phyloP scores from a whole-genome alignment of 2,113 vertebrate species.

The Channa maculata region DNA sequence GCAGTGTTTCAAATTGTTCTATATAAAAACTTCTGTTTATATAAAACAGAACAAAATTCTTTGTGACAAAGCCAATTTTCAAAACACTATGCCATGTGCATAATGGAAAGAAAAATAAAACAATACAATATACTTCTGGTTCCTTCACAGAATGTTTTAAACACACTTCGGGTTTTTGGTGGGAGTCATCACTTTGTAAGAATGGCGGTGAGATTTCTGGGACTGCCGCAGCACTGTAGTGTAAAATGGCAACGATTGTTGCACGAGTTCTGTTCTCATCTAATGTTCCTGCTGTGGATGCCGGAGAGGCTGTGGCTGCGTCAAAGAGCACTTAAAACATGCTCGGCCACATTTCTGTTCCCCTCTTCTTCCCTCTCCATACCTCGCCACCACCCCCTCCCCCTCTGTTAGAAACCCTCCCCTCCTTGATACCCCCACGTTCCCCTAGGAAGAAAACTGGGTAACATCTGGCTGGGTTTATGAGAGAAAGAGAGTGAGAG shows the following conservation, averaged over 20 bases:
- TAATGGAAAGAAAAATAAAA: neutral
- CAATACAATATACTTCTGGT: neutral
- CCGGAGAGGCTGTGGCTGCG: constrained; percentile 55
- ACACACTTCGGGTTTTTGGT: neutral
- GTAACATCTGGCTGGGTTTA: constrained; percentile 87
- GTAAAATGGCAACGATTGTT: constrained; percentile 26
- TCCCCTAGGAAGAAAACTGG: constrained; percentile 79
- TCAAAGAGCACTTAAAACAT: constrained; percentile 72
- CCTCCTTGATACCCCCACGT: constrained; percentile 38
- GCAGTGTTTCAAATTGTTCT: too few relatives aligned
- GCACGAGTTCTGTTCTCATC: constrained; percentile 28
- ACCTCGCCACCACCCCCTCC: constrained; percentile 46
- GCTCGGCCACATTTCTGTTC: constrained; percentile 72
- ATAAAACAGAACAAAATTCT: too few relatives aligned
- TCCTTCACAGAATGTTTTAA: neutral
- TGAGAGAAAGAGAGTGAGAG: constrained; percentile 72
- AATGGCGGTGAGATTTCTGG: too few relatives aligned
- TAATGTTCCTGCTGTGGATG: constrained; percentile 60
- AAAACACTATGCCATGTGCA: neutral
- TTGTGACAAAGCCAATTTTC: too few relatives aligned
- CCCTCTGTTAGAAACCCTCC: constrained; percentile 13
- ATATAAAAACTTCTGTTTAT: too few relatives aligned
- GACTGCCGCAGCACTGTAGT: constrained; percentile 25
- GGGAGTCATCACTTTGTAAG: neutral
- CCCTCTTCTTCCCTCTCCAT: constrained; percentile 51